These are phyloP conservation scores for Nothobranchius furzeri DNA, from an alignment of 2,113 vertebrate species.

Conservation along the genomic window DNA sequence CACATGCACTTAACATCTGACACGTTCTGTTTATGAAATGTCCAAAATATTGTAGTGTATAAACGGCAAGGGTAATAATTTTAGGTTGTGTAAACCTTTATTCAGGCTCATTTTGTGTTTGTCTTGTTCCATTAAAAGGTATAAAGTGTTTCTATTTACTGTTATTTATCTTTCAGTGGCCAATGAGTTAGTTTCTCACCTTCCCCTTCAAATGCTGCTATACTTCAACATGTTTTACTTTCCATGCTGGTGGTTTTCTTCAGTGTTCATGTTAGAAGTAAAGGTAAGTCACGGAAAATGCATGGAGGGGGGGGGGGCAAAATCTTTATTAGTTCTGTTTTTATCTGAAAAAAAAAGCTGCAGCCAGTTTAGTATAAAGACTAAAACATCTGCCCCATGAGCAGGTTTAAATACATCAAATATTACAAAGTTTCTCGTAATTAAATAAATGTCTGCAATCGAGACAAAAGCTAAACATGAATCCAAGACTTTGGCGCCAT, in stretches of 20 bases:
- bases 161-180: constrained; percentile 55
- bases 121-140: neutral
- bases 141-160: neutral
- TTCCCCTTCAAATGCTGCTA: constrained; percentile 87
- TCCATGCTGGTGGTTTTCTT: constrained; percentile 84
- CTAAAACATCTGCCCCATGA: too few relatives aligned
- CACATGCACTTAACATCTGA: too few relatives aligned
- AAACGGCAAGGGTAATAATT: neutral
- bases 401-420: too few relatives aligned
- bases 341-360: too few relatives aligned
- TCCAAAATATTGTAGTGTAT: neutral
- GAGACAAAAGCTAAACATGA: neutral
- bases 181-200: constrained; percentile 76
- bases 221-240: constrained; percentile 87
- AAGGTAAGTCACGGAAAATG: constrained; percentile 77
- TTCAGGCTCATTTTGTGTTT: neutral
- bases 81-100: neutral
- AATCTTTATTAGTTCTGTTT: neutral
- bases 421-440: too few relatives aligned
- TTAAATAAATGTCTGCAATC: too few relatives aligned
- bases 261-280: constrained; percentile 82
- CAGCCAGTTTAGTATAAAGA: neutral
- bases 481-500: neutral
- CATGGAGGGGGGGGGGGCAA: too few relatives aligned
- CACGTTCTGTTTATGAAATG: too few relatives aligned